A percentile compares a stretch with the other conserved stretches of the same genome.
phyloP scores from a whole-genome alignment of 2,113 vertebrate species.

The Paraplagusia blochii region DNA sequence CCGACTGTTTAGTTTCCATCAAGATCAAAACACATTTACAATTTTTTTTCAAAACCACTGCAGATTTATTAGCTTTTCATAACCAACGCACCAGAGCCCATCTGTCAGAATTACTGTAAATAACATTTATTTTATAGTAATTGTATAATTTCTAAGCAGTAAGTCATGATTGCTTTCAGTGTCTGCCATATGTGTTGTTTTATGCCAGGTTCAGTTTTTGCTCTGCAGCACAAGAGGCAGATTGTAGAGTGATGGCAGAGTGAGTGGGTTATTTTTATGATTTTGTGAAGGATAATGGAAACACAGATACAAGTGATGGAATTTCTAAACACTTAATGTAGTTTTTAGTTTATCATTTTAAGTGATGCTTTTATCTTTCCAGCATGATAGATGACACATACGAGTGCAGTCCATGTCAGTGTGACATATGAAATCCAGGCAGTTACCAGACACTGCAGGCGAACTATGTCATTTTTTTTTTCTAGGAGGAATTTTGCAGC shows the following conservation, averaged over 20 bases:
- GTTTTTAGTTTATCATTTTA: not conserved
- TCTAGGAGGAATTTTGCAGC: slow-evolving; percentile 5
- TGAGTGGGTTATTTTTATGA: slow-evolving; percentile 3
- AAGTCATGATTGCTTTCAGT: slow-evolving; percentile 21
- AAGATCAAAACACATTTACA: too few relatives aligned
- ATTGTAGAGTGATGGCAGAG: slow-evolving; percentile 16
- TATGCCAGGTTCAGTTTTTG: slow-evolving; percentile 27
- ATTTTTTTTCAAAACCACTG: not conserved
- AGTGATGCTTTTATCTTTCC: not conserved
- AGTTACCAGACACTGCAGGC: slow-evolving; percentile 10
- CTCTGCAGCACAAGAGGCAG: slow-evolving; percentile 14
- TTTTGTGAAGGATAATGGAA: slow-evolving; percentile 1
- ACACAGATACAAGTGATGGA: not conserved
- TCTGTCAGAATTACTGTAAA: slow-evolving; percentile 15
- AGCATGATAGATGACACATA: not conserved
- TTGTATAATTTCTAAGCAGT: not conserved
- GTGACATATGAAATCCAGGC: not conserved
- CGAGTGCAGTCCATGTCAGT: not conserved
- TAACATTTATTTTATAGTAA: not conserved
- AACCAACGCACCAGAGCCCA: slow-evolving; percentile 2
- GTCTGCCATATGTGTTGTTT: slow-evolving; percentile 23
- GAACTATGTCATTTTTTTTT: not conserved
- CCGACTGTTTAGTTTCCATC: not conserved
- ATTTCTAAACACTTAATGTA: not conserved
- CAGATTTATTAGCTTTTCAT: slow-evolving; percentile 4